phyloP scores from a whole-genome alignment of 2,113 vertebrate genomes.

The Mola mola region DNA sequence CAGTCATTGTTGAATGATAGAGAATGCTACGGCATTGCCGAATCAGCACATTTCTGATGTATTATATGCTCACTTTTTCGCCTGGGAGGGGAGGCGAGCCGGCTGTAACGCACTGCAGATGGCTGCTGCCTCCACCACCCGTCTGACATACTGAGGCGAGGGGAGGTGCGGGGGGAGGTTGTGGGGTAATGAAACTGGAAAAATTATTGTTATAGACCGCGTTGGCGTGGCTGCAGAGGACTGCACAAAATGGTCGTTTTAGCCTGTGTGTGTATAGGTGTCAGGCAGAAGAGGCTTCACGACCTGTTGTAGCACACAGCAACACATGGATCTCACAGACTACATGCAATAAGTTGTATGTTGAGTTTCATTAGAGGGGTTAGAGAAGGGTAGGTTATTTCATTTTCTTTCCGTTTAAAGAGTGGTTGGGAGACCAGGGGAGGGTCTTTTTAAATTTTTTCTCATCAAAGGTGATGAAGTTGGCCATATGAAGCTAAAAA shows the following conservation, averaged over 20 bases:
- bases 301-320: conserved; percentile 21
- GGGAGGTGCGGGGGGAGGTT: conserved; percentile 26
- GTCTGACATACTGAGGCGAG: conserved; percentile 69
- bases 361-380: not conserved
- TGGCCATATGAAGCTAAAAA: too few species aligned
- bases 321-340: not conserved
- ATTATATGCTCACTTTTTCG: conserved; percentile 50
- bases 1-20: too few species aligned
- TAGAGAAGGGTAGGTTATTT: not conserved
- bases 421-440: too few species aligned
- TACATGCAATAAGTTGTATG: not conserved
- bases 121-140: conserved; percentile 78
- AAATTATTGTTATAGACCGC: conserved; percentile 23
- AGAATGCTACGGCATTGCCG: conserved; percentile 63
- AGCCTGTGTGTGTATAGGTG: conserved; percentile 7
- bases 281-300: conserved; percentile 16
- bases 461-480: too few species aligned
- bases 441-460: too few species aligned
- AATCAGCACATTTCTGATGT: conserved; percentile 82
- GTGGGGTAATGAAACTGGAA: conserved; percentile 48
- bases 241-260: not conserved
- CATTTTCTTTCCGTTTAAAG: too few species aligned
- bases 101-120: conserved; percentile 82
- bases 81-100: conserved; percentile 53
- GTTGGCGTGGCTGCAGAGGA: conserved; percentile 12